Evolutionary conservation across 2,797 vertebrate genomes (phyloP), one percentile per base, ranked within the genome.

Genomic region (Etheostoma perlongum): DNA sequence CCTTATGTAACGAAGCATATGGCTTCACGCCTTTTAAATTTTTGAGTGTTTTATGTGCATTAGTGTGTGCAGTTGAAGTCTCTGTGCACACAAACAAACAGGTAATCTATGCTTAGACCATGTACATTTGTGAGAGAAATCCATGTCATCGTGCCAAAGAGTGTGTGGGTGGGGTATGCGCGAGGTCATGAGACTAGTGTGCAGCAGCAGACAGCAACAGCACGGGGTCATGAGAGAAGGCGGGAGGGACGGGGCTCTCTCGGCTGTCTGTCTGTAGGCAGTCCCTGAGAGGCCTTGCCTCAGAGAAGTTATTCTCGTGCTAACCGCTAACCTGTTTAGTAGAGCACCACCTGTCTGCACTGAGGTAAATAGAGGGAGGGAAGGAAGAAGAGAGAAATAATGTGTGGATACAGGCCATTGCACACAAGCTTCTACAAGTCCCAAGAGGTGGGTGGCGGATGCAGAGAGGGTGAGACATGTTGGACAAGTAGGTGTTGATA

Each of bases 371-470:
- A 67, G 44, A 64, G 69, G 21, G 25, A 59, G 21, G 30, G 59
- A 51, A 75, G 23, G 36, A 44, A 7, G 30, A 13, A 0, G 19
- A 68, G 66, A 40, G 19, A 72, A 65, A 70, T 15, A 48, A 71
- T 30, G 4, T 36, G 57, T 46, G 61, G 74, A 85, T 76, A 60
- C 81, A 58, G 60, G 40, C 57, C 85, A 89, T 93, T 91, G 85
- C 89, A 82, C 76, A 76, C 91, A 90, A 76, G 91, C 74, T 84
- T 69, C 73, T 67, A 88, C 91, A 91, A 74, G 91, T 80, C 76
- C 61, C 53, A 53, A 72, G 75, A 86, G 59, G 54, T 53, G 48
- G 84, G 74, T 23, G 83, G 70, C 1, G 59, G 72, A 68, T 6
- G 63, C 49, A 51, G 33, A 63, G 73, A 59, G n/a, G 46, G 62